A percentile compares a stretch with the other conserved stretches of the same genome.
These are phyloP conservation scores for Lagorchestes hirsutus DNA, from an alignment of 2,797 vertebrate genomes.

Conservation along the genomic window DNA sequence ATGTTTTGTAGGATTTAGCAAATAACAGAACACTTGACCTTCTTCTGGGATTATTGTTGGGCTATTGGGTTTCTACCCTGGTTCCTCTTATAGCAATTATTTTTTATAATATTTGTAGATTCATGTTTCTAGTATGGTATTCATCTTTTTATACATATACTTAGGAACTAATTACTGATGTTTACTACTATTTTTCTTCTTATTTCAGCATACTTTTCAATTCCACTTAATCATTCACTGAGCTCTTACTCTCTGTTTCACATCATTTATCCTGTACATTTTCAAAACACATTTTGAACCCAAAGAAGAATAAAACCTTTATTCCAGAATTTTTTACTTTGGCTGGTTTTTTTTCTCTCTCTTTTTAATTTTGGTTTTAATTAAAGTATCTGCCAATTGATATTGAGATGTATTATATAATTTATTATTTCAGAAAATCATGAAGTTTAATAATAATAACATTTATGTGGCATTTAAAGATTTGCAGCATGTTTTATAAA, in stretches of 20 bases:
- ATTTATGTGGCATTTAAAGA: no score
- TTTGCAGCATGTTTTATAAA: no score
- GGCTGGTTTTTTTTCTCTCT: background rate
- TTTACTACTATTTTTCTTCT: background rate
- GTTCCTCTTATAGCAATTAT: constrained; percentile 12
- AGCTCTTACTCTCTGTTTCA: constrained; percentile 2
- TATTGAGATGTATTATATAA: constrained; percentile 42
- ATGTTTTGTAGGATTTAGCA: constrained; percentile 29
- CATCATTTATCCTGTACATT: constrained; percentile 20
- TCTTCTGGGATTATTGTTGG: background rate
- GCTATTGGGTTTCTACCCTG: background rate
- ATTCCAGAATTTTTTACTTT: background rate
- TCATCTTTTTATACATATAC: constrained; percentile 2
- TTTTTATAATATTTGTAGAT: constrained; percentile 4
- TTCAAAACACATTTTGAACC: constrained; percentile 57
- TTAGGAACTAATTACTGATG: constrained; percentile 33
- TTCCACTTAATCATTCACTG: constrained; percentile 2
- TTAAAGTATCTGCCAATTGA: constrained; percentile 14
- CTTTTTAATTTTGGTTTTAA: background rate
- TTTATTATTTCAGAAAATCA: background rate
- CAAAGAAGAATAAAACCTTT: constrained; percentile 10
- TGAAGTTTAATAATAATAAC: no score
- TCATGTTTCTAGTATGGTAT: constrained; percentile 1
- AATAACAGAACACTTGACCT: constrained; percentile 13
- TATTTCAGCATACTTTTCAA: constrained; percentile 35